Evolutionary conservation across 2,113 vertebrate species (phyloP).

Genomic region (Hippocampus comes): DNA sequence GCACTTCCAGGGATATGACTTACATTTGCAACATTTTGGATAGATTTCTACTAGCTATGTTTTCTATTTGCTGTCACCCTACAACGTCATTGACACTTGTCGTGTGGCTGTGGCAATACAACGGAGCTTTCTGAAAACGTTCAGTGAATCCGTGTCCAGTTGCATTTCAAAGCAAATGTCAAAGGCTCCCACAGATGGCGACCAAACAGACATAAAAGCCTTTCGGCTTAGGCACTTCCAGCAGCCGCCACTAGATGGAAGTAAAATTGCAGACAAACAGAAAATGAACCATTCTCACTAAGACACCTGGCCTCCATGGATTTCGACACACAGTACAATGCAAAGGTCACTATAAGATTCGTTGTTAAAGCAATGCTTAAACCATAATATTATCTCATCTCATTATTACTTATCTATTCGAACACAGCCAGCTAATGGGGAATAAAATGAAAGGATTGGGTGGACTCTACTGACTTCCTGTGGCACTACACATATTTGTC

Average conservation of each 20-base stretch:
- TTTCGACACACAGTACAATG: too few relatives aligned
- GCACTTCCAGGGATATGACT: background rate
- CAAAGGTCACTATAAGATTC: too few relatives aligned
- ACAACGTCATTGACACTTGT: background rate
- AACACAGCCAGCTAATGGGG: too few relatives aligned
- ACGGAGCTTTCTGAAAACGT: conserved; percentile 45
- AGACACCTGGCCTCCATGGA: too few relatives aligned
- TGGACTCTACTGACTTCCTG: too few relatives aligned
- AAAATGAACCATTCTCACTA: too few relatives aligned
- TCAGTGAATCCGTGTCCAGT: conserved; percentile 56
- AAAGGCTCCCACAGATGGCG: conserved; percentile 60
- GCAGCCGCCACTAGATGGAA: conserved; percentile 47
- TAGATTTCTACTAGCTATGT: background rate
- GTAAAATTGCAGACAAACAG: background rate
- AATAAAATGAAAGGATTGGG: too few relatives aligned
- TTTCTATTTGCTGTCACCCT: background rate
- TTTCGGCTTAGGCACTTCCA: background rate
- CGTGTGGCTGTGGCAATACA: conserved; percentile 34
- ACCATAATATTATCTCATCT: too few relatives aligned
- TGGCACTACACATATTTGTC: too few relatives aligned
- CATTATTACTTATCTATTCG: too few relatives aligned
- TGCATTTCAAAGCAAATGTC: conserved; percentile 54
- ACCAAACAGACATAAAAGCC: background rate
- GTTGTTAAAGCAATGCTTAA: too few relatives aligned
- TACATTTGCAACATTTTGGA: background rate